Base-by-base conservation (phyloP, 2,888 invertebrate genomes). In the Hemicrepidius hirtus region DNA sequence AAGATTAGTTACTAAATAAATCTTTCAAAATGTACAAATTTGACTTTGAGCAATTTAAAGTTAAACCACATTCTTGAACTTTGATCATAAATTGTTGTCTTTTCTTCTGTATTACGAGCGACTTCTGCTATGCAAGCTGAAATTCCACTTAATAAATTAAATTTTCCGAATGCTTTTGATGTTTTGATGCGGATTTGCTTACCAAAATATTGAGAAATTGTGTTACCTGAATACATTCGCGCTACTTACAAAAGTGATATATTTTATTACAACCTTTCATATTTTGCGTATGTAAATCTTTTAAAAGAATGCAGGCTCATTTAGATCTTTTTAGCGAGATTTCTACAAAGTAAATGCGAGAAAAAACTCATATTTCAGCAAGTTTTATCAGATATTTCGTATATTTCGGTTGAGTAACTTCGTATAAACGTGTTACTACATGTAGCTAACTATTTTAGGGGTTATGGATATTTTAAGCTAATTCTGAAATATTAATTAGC, bases 361-460 rank as follows among this genome's bases (percentile, higher is more conserved):
- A 57, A 59, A 68, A 68, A 68, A 68, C 68, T 68, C 68, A 60
- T 68, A 68, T 68, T 68, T 68, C 59, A 68, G 35, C 44, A 68
- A 32, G 44, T 68, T 59, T 68, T 68, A 68, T 68, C 68, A 49
- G 68, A 68, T 68, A 40, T 50, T 20, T 68, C 20, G 37, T 13
- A 35, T 37, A 49, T 59, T 49, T 44, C 35, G 32, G 49, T 55
- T 68, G 59, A 21, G 21, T 60, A 60, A 60, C 24, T 44, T 44
- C 18, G 20, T 37, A 21, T 60, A 24, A 60, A 44, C 16, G 44
- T 12, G 41, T 44, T 60, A 20, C 53, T 28, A 16, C 16, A 46
- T n/a, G 10, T 18, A 5, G 21, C 50, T 5, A 12, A 5, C 12
- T 50, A 13, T 44, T 44, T 13, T 44, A 4, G 6, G 13, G 4